These are phyloP conservation scores for Drosophila putrida DNA, from an alignment of 2,888 invertebrate genomes.

Conservation along the genomic window DNA sequence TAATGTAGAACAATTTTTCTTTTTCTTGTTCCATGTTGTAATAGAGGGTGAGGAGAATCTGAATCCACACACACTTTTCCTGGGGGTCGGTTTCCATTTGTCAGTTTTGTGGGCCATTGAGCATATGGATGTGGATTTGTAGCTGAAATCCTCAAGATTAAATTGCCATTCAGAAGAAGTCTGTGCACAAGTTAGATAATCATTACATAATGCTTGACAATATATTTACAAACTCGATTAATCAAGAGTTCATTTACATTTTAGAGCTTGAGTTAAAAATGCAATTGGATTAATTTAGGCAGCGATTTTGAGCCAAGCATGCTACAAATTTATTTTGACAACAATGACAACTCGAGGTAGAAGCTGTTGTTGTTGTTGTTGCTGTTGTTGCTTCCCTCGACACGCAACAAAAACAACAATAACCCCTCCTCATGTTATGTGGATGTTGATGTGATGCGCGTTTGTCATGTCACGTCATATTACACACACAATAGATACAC, in stretches of 20 bases:
- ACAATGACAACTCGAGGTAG: slow-evolving; percentile 39
- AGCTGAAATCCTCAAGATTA: slow-evolving; percentile 16
- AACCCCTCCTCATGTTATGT: background rate
- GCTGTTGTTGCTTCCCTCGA: slow-evolving; percentile 31
- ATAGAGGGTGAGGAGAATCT: background rate
- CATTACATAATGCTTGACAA: slow-evolving; percentile 31
- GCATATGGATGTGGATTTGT: slow-evolving; percentile 32
- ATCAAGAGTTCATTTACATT: slow-evolving; percentile 44
- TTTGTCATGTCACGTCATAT: slow-evolving; percentile 75
- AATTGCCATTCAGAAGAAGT: slow-evolving; percentile 18
- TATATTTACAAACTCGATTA: slow-evolving; percentile 50
- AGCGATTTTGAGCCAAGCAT: slow-evolving; percentile 39
- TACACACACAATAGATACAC: slow-evolving; percentile 65
- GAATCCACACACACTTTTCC: background rate
- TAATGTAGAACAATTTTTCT: slow-evolving; percentile 44
- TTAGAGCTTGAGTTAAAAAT: slow-evolving; percentile 20
- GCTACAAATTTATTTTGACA: slow-evolving; percentile 53
- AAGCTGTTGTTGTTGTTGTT: slow-evolving; percentile 6
- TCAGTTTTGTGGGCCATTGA: slow-evolving; percentile 65
- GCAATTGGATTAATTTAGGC: slow-evolving; percentile 68
- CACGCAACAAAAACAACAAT: slow-evolving; percentile 64
- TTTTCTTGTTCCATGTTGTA: background rate
- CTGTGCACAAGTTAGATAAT: slow-evolving; percentile 14
- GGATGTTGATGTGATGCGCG: slow-evolving; percentile 42
- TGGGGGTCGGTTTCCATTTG: slow-evolving; percentile 34